Conservation (phyloP, 2,797 vertebrate genomes). For the Eremophila alpestris region DNA sequence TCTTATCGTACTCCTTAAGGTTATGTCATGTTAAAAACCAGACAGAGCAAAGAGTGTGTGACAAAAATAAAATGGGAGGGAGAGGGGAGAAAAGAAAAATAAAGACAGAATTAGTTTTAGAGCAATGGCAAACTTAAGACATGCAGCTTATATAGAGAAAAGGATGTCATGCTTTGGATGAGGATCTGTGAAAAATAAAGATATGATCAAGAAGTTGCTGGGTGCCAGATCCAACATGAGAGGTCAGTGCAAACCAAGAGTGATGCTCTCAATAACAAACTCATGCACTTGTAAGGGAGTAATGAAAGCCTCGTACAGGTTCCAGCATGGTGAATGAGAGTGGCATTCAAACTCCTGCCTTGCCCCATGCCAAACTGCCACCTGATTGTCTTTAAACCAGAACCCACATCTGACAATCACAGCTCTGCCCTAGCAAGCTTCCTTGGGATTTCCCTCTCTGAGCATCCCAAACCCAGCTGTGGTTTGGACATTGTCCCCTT, state of each 20-base stretch:
- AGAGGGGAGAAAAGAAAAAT: slow-evolving; percentile 78
- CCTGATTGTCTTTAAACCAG: not conserved
- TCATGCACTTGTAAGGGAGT: slow-evolving; percentile 37
- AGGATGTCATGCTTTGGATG: slow-evolving; percentile 86
- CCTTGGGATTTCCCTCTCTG: too few relatives aligned
- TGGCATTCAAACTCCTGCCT: not conserved
- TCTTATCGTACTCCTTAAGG: slow-evolving; percentile 87
- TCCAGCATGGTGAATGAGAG: slow-evolving; percentile 18
- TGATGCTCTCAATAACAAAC: slow-evolving; percentile 33
- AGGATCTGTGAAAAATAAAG: slow-evolving; percentile 82
- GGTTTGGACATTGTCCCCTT: not conserved
- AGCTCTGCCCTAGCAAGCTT: not conserved
- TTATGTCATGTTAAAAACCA: slow-evolving; percentile 76
- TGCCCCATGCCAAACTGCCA: not conserved
- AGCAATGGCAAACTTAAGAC: slow-evolving; percentile 84
- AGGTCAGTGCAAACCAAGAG: slow-evolving; percentile 48
- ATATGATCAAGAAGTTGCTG: slow-evolving; percentile 62
- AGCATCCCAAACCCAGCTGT: not conserved
- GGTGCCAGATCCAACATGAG: slow-evolving; percentile 54
- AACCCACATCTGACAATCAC: not conserved
- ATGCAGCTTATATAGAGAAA: slow-evolving; percentile 88
- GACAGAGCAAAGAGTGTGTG: slow-evolving; percentile 75
- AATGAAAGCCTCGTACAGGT: not conserved
- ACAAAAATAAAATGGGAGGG: slow-evolving; percentile 84
- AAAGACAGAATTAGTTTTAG: slow-evolving; percentile 98